phyloP scores from a whole-genome alignment of 1,140 invertebrate species.

The Grapholita molesta region DNA sequence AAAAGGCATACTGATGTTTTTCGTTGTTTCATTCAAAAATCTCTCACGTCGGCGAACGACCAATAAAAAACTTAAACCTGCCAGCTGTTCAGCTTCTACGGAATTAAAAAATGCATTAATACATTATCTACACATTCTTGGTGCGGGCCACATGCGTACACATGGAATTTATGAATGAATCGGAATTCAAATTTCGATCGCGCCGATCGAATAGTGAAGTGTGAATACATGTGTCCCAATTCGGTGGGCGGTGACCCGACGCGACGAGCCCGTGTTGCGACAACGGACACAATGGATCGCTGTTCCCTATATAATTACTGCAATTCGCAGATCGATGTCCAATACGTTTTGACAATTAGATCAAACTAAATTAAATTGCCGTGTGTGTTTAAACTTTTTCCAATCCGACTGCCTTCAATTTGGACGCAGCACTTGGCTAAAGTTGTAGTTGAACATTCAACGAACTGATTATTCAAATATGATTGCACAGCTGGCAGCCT shows the following conservation, averaged over 20 bases:
- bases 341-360: neutral
- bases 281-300: conserved; percentile 29
- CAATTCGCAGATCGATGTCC: neutral
- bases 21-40: neutral
- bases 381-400: too few relatives aligned
- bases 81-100: neutral
- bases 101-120: neutral
- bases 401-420: too few relatives aligned
- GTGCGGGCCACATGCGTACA: neutral
- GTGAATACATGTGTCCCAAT: conserved; percentile 33
- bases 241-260: conserved; percentile 33
- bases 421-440: too few relatives aligned
- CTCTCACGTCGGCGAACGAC: neutral
- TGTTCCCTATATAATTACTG: conserved; percentile 24
- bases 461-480: too few relatives aligned
- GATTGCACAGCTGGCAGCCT: too few relatives aligned
- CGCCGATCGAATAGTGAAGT: conserved; percentile 24
- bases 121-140: neutral
- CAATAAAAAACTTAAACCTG: neutral
- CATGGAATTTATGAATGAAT: conserved; percentile 3
- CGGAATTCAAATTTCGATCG: neutral
- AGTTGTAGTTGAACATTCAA: too few relatives aligned
- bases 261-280: conserved; percentile 33
- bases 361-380: neutral
- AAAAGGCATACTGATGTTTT: too few relatives aligned